A percentile compares a stretch with the other conserved stretches of the same genome.
phyloP scores from a whole-genome alignment of 2,113 vertebrate species.

The Platysternon megacephalum region DNA sequence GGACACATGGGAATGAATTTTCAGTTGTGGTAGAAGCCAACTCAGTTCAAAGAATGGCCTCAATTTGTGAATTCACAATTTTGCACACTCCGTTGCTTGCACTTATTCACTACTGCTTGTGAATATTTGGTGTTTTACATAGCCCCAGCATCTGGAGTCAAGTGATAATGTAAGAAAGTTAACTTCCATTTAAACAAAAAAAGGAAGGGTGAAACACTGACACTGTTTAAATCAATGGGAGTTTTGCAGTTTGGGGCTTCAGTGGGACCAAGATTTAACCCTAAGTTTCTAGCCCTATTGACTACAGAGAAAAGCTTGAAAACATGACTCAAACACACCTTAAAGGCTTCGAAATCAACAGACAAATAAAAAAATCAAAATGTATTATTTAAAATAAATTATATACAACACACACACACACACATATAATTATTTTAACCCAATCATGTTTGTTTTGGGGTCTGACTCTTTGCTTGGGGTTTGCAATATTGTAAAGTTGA shows the following conservation, averaged over 20 bases:
- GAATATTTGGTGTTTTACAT: background rate
- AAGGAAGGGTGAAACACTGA: background rate
- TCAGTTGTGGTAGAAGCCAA: background rate
- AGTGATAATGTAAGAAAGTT: background rate
- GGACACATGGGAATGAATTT: background rate
- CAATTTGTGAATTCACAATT: background rate
- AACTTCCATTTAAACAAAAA: background rate
- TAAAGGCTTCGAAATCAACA: background rate
- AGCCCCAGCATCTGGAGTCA: background rate
- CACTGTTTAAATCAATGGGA: background rate
- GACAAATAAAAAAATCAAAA: background rate
- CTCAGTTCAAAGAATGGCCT: background rate
- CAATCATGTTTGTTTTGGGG: background rate
- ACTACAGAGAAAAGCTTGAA: accelerated
- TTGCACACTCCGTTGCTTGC: background rate
- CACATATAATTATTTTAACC: background rate
- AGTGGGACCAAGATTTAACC: background rate
- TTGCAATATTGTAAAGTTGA: background rate
- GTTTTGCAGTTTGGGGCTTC: background rate
- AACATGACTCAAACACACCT: background rate
- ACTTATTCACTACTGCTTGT: background rate
- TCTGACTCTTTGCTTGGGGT: background rate
- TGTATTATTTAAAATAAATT: background rate
- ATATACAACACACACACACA: too few relatives aligned
- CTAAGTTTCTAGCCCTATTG: background rate